Evolutionary conservation across 2,797 vertebrate species (phyloP), one percentile per base, ranked within the genome.

Genomic region (Luscinia megarhynchos): DNA sequence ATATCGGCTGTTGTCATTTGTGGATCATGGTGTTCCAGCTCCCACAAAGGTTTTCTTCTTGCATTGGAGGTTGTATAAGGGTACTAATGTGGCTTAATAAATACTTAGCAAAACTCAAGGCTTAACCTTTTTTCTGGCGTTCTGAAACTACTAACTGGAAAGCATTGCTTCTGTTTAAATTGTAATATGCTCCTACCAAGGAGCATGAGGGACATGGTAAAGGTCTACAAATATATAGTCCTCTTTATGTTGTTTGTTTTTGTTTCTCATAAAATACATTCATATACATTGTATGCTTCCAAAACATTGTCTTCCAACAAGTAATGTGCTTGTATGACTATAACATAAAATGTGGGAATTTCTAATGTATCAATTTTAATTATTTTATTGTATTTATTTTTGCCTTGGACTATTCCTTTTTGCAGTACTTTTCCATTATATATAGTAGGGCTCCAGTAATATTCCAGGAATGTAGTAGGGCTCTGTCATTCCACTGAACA

Each of bases 261-360:
- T 90, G 95, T 97, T 94, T 91, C 75, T 94, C 91, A 86, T 95
- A 77, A 90, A 93, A 82, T 68, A 80, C 92, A 84, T 95, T 89
- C 85, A 79, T 73, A 36, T 75, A 74, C 87, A 72, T 94, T 86
- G 70, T 86, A 83, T 0, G 0, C 84, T 95, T 93, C n/a, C 64
- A 79, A 74, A 89, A 80, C 75, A 51, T 81, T 82, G 90, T 94
- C 75, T 90, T 69, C 87, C 79, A 85, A 55, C 46, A 76, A 94
- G 29, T 88, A 78, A 15, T 34, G n/a, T 94, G 27, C 80, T 95
- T 93, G 64, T 87, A 22, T 74, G 38, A 59, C 32, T 75, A 3
- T 36, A 64, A 89, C 8, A 61, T 26, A 78, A 74, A 92, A 53
- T 43, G 4, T 67, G 58, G 63, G n/a, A 54, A 61, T 50, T 93